Base-by-base conservation (phyloP, 92 coral and sea anemone genomes). In the Muricea muricata region DNA sequence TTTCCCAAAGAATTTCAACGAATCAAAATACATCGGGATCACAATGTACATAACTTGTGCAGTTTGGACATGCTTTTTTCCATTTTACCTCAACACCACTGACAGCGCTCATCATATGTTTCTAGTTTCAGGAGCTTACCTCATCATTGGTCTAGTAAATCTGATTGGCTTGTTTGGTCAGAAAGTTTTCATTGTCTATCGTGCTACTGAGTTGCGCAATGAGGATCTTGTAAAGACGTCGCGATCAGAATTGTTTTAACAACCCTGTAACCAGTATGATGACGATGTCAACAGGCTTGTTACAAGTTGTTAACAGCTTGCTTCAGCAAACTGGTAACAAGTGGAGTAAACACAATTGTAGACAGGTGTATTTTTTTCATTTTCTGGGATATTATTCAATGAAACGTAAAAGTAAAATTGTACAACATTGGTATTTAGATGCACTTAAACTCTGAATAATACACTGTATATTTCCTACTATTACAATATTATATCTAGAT, bases 1-100 rank as follows among this genome's bases (percentile, higher is more conserved):
- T 33, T 94, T 87, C 50, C 98, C 98, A 35, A 89, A 94, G 30
- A 93, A 93, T 84, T 93, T 93, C 88, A 93, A 93, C 93, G 98
- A 93, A 75, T 93, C 98, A 69, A 94, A 92, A 89, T 94, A 90
- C 84, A 94, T 94, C 54, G 98, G 95, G 15, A 71, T 94, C 21
- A 89, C 94, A 6, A 85, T 93, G 92, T 94, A 94, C 42, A 29
- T 89, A 6, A 89, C 91, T 28, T 94, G 98, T 26, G 83, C 92
- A 25, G 95, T 92, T 15, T 94, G 93, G 93, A 84, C 86, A 4
- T 33, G 90, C 56, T 90, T 90, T 47, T 78, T 94, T 39, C 93
- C 98, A 23, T 87, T 90, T 75, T 92, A 91, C 26, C 79, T 94
- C 17, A 94, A 92, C 47, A 80, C 95, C 0, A 58, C 47, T 26